Evolutionary conservation across 2,797 vertebrate species (phyloP).

Genomic region (Odontamblyopus lacepedii): DNA sequence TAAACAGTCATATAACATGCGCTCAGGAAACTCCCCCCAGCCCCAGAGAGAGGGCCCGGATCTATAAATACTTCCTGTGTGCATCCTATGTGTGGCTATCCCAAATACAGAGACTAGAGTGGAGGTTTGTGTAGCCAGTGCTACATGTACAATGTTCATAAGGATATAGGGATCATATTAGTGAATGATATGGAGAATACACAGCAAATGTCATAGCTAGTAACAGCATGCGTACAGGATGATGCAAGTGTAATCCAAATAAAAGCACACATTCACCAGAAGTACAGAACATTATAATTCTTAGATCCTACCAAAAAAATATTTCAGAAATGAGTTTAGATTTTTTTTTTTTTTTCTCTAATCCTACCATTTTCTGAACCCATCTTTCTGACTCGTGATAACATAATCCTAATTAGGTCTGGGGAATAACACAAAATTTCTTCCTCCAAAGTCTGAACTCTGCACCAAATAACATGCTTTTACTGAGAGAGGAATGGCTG

Average conservation of each 20-base stretch:
- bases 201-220: neutral
- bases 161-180: neutral
- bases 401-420: too few relatives aligned
- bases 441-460: neutral
- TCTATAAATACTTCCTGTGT: constrained; percentile 64
- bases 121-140: neutral
- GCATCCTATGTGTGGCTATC: constrained; percentile 32
- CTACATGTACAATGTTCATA: neutral
- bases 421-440: neutral
- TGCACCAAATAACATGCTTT: neutral
- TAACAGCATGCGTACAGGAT: neutral
- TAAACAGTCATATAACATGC: constrained; percentile 40
- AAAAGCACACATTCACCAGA: neutral
- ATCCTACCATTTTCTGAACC: neutral
- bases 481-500: neutral
- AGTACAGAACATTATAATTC: neutral
- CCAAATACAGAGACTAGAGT: constrained; percentile 6
- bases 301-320: neutral
- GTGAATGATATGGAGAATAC: neutral
- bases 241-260: too few relatives aligned
- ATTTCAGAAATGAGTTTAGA: neutral
- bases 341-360: neutral
- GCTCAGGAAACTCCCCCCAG: constrained; percentile 45
- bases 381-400: neutral
- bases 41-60: constrained; percentile 26